phyloP scores from a whole-genome alignment of 2,888 invertebrate genomes.

The Dendrolimus houi region DNA sequence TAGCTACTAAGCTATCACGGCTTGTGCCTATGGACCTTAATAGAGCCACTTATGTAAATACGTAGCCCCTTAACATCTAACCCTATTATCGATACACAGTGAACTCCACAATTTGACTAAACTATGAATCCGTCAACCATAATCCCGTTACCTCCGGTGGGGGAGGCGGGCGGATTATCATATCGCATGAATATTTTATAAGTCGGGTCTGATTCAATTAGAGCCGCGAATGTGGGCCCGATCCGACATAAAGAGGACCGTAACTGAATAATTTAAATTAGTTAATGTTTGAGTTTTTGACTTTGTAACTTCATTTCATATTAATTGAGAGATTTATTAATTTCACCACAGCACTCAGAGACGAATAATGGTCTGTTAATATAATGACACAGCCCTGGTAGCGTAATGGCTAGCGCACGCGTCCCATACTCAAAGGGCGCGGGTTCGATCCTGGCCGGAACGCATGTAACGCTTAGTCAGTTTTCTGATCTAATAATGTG shows the following conservation, averaged over 20 bases:
- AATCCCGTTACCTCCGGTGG: constrained; percentile 16
- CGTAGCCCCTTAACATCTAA: constrained; percentile 7
- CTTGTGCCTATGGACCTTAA: neutral
- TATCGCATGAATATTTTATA: constrained; percentile 73
- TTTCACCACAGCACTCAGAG: too few species aligned
- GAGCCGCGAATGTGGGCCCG: constrained; percentile 24
- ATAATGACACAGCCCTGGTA: too few species aligned
- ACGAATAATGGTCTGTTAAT: too few species aligned
- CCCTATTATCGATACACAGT: constrained; percentile 31
- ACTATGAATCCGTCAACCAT: constrained; percentile 45
- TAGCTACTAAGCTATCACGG: too few species aligned
- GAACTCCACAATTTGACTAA: constrained; percentile 54
- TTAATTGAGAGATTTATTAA: neutral
- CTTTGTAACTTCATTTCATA: constrained; percentile 10
- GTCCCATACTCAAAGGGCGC: too few species aligned
- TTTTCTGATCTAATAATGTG: too few species aligned
- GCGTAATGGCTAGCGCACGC: too few species aligned
- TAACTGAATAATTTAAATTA: constrained; percentile 31
- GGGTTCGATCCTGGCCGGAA: too few species aligned
- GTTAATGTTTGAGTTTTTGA: constrained; percentile 18
- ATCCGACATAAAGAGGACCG: constrained; percentile 25
- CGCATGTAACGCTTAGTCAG: too few species aligned
- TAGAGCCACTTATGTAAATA: neutral
- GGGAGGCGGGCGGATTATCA: constrained; percentile 54
- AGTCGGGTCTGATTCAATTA: constrained; percentile 62